Conservation (phyloP, 2,797 vertebrate species). For the Chaunax sp. region DNA sequence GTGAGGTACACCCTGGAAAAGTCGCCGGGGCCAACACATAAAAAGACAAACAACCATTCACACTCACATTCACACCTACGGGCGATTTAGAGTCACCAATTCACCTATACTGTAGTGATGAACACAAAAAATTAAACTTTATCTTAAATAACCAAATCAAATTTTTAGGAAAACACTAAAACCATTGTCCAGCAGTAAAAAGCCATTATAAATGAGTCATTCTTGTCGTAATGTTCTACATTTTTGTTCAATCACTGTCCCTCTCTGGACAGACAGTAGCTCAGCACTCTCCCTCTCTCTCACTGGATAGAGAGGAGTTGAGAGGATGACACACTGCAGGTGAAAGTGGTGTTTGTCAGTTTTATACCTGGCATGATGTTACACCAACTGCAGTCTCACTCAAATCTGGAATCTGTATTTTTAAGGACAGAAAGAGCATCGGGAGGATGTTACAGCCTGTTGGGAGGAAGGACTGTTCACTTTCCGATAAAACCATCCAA, state of each 20-base stretch:
- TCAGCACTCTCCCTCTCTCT: conserved; percentile 48
- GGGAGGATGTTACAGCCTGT: conserved; percentile 24
- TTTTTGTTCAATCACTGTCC: conserved; percentile 35
- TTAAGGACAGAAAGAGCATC: conserved; percentile 16
- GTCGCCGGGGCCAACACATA: too few relatives aligned
- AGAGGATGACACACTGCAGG: conserved; percentile 42
- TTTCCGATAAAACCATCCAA: conserved; percentile 20
- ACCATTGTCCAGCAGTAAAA: conserved; percentile 35
- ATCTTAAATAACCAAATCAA: conserved; percentile 7
- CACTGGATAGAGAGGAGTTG: conserved; percentile 26
- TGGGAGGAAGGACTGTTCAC: conserved; percentile 25
- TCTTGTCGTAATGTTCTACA: conserved; percentile 20
- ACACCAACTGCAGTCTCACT: conserved; percentile 14
- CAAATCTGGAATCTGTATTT: conserved; percentile 23
- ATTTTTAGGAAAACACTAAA: conserved; percentile 47
- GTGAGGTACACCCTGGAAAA: too few relatives aligned
- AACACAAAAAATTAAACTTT: too few relatives aligned
- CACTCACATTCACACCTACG: too few relatives aligned
- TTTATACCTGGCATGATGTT: conserved; percentile 40
- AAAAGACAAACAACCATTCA: too few relatives aligned
- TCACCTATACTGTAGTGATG: too few relatives aligned
- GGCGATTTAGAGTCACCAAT: too few relatives aligned
- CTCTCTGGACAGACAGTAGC: conserved; percentile 36
- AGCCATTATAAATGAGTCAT: conserved; percentile 53
- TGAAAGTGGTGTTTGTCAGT: conserved; percentile 47